phyloP scores from a whole-genome alignment of 2,888 invertebrate species.

The Andrena bucephala region DNA sequence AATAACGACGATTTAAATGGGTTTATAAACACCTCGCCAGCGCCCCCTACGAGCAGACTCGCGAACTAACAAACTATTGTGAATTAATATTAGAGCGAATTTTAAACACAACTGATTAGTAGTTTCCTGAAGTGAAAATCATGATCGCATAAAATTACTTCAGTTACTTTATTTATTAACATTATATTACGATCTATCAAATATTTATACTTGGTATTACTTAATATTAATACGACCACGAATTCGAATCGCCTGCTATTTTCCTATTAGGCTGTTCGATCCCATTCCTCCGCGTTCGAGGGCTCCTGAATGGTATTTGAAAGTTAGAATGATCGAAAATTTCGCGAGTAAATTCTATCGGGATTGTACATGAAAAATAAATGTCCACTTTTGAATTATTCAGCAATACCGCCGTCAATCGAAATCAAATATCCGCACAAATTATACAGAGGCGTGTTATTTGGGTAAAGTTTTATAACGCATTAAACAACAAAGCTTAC shows the following conservation, averaged over 20 bases:
- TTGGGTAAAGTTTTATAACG: conserved; percentile 41
- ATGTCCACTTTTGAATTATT: conserved; percentile 4
- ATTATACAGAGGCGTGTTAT: conserved; percentile 38
- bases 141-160: conserved; percentile 36
- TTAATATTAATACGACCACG: conserved; percentile 24
- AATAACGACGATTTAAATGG: neutral
- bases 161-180: conserved; percentile 52
- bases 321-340: conserved; percentile 10
- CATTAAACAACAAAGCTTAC: conserved; percentile 51
- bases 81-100: neutral
- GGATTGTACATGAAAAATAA: conserved; percentile 21
- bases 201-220: conserved; percentile 29
- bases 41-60: neutral
- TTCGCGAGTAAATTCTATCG: neutral
- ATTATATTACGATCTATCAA: conserved; percentile 43
- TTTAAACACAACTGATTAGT: neutral
- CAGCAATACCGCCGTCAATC: conserved; percentile 3
- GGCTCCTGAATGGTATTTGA: neutral
- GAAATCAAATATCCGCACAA: conserved; percentile 58
- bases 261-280: conserved; percentile 21
- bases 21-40: neutral
- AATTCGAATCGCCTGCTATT: conserved; percentile 14
- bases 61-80: neutral
- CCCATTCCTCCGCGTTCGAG: neutral
- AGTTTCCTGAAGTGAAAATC: conserved; percentile 2